These are phyloP conservation scores for Panonychus citri DNA, from an alignment of 1,140 invertebrate genomes.

Conservation along the genomic window DNA sequence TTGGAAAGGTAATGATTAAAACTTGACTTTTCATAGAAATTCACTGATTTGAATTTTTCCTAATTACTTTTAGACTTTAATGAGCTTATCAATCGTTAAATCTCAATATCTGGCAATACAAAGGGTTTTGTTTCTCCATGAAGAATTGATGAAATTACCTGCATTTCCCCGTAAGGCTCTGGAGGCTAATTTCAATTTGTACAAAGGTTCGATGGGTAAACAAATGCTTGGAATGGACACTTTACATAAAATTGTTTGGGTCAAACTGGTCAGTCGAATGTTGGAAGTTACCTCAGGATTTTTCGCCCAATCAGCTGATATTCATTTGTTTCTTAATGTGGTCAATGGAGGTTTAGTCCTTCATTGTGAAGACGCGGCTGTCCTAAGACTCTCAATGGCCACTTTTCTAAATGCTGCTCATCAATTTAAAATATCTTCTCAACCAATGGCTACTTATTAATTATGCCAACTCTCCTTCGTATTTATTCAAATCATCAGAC, in stretches of 20 bases:
- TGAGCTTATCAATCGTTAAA: conserved; percentile 18
- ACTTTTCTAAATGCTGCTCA: conserved; percentile 92
- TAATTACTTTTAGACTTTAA: conserved; percentile 1
- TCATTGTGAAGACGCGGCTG: conserved; percentile 84
- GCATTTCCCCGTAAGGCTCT: conserved; percentile 93
- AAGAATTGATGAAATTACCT: conserved; percentile 93
- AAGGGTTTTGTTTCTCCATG: conserved; percentile 90
- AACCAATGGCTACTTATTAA: conserved; percentile 76
- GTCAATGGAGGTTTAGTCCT: conserved; percentile 88
- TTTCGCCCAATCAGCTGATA: conserved; percentile 88
- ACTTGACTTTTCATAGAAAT: not conserved
- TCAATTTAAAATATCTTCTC: conserved; percentile 99
- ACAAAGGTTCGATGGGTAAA: conserved; percentile 71
- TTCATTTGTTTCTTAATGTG: conserved; percentile 91
- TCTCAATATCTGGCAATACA: conserved; percentile 46
- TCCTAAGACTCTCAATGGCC: conserved; percentile 81
- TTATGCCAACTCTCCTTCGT: conserved; percentile 88
- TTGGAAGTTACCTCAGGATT: conserved; percentile 96
- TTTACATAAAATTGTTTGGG: conserved; percentile 96
- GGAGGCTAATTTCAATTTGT: conserved; percentile 82
- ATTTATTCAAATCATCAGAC: conserved; percentile 95
- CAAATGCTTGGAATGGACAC: conserved; percentile 82
- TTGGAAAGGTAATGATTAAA: conserved; percentile 42
- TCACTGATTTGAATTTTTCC: not conserved
- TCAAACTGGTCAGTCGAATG: conserved; percentile 76